phyloP scores from a whole-genome alignment of 2,113 vertebrate species.

The Bos indicus region DNA sequence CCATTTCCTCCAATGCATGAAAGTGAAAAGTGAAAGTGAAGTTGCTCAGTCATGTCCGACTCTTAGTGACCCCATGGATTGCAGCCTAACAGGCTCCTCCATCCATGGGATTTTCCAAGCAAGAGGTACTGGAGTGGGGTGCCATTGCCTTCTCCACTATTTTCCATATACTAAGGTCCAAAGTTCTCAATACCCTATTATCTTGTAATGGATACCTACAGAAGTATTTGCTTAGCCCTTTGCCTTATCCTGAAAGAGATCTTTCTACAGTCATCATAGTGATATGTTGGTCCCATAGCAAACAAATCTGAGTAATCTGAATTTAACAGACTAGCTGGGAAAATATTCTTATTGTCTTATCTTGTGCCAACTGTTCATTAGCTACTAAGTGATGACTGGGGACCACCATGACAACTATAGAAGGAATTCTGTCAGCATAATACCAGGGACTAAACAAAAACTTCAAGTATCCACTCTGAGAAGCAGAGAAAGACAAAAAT shows the following conservation, averaged over 20 bases:
- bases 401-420: background rate
- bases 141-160: background rate
- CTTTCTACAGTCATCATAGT: background rate
- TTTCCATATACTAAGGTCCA: background rate
- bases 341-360: background rate
- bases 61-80: too few species aligned
- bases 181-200: background rate
- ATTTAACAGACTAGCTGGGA: background rate
- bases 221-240: background rate
- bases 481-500: background rate
- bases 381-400: background rate
- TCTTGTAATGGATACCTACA: accelerated
- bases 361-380: background rate
- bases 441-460: background rate
- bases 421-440: background rate
- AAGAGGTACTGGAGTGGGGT: too few species aligned
- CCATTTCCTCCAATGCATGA: too few species aligned
- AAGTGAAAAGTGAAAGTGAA: too few species aligned
- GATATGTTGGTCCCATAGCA: background rate
- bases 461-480: background rate
- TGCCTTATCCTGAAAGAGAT: background rate
- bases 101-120: too few species aligned
- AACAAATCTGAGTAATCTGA: background rate
- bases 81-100: too few species aligned
- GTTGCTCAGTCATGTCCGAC: too few species aligned